Base-by-base conservation (phyloP, 2,113 vertebrate species). In the Aegithalos caudatus region DNA sequence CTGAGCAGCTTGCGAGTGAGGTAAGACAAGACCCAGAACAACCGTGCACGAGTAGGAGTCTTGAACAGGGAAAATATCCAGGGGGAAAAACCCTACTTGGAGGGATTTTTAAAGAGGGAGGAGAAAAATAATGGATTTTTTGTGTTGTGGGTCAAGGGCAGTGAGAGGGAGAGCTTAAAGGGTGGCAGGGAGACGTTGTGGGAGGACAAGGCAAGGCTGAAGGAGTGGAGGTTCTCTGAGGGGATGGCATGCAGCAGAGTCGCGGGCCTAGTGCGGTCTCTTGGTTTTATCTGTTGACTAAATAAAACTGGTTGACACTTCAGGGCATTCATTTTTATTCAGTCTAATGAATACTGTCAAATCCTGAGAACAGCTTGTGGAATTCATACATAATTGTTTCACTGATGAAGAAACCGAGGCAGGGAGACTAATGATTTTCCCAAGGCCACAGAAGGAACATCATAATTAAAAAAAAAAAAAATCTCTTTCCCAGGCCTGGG, bases 361-460 rank as follows among this genome's bases (percentile, higher is more conserved):
- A 95, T 96, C 83, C 91, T 95, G 96, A 96, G 92, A 97, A 96
- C 95, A 96, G 92, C 95, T 95, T 97, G 93, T 95, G 94, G 94
- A 97, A 95, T 95, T 97, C 89, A 97, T 97, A 94, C 95, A 95
- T 97, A 97, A 97, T 97, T 95, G 86, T 97, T 96, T 95, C 93
- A 87, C 94, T 96, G 96, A 96, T 95, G 95, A 97, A 94, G 94
- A 97, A 96, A 96, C 71, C 20, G 0, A 96, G 91, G 91, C 76
- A 95, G 70, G 70, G 81, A 95, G 73, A 86, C 86, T 96, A 92
- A 94, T 97, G 94, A 94, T 93, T 95, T 94, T 96, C 94, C 94
- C 83, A 96, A 97, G 86, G 88, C 88, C 94, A 92, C 92, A 92
- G 94, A 94, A 86, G 76, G 96, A 97, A 93, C 71, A 96, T 92